Base-by-base conservation (phyloP, 2,797 vertebrate genomes). In the Clarias laeviceps region DNA sequence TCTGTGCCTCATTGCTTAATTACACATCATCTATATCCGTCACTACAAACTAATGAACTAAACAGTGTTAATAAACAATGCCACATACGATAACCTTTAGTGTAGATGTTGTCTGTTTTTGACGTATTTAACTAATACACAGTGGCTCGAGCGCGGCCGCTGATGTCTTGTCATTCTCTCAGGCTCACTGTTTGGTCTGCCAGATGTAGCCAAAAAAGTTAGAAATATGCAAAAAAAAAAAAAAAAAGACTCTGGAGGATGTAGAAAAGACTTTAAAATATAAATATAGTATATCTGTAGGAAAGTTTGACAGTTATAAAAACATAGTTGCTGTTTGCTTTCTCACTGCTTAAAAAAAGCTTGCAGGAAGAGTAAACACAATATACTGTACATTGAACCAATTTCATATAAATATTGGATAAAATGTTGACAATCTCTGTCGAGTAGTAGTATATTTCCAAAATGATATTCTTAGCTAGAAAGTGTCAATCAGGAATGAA, bases 141-240 rank as follows among this genome's bases (percentile, higher is more conserved):
- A 5, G 37, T 22, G 22, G 22, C 32, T 79, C 15, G 57, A 79
- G 24, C 22, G 24, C 34, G 4, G 6, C 24, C 15, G 8, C 61
- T 64, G 78, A 65, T 4, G 2, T 65, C 61, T 20, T 50, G 61
- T 64, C 78, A 80, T 37, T 65, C 37, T 80, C 57, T 65, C 61
- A 50, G 78, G 78, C 61, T 65, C 14, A 50, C 78, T 65, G 61
- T 65, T n/a, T 17, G 78, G 32, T 80, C 61, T 45, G 24, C 61
- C 11, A 50, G 78, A 80, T 80, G 61, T 18, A 80, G 78, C 78
- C 78, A 65, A 80, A 80, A 61, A 80, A 61, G 57, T 62, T 79
- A n/a, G 32, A 34, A 37, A 78, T 34, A 78, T 37, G 57, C 76
- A 62, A 4, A 77, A 40, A 40, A 40, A 40, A 40, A 45, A 50